Base-by-base conservation (phyloP, 2,113 vertebrate genomes). In the Falco punctatus region DNA sequence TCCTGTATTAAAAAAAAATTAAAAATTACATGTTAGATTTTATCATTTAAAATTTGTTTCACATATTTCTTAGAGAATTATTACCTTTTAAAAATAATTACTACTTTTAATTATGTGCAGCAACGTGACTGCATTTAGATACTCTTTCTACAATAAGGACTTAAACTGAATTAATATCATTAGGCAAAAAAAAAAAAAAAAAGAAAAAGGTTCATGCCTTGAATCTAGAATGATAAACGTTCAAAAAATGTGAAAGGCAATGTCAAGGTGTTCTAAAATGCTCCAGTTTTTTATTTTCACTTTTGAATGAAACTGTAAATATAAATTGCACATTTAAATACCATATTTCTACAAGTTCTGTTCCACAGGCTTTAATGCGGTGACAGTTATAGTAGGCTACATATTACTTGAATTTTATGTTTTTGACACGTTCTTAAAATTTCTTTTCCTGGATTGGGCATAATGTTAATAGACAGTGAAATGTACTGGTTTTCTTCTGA, bases 1-100 rank as follows among this genome's bases (percentile, higher is more conserved):
- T 99, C 99, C 99, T 99, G 98, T 30, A 73, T 83, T 52, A 35
- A 89, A 96, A 97, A 91, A 87, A 95, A 72, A 79, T 85, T 13
- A 64, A 62, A 55, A 42, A 73, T 5, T 75, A 20, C 3, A 30
- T 10, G 33, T 65, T 93, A 90, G 48, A 46, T 55, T 87, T 79
- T 16, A 61, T 61, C 55, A n/a, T 21, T 58, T 55, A 71, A 61
- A 65, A 81, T 81, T 93, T 66, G 4, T 16, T 92, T 55, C 61
- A 58, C 3, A 21, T 21, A 51, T 12, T 54, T 73, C 46, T 57
- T 79, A 35, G 32, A 94, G 6, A 65, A 65, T 52, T 66, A 4
- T 49, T 59, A 52, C 6, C 18, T 87, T 72, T 52, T 66, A 77
- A 42, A 26, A 6, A n/a, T 46, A 62, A 69, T 54, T 61, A 30